Evolutionary conservation across 2,888 invertebrate species (phyloP).

Genomic region (Clostera curtula): DNA sequence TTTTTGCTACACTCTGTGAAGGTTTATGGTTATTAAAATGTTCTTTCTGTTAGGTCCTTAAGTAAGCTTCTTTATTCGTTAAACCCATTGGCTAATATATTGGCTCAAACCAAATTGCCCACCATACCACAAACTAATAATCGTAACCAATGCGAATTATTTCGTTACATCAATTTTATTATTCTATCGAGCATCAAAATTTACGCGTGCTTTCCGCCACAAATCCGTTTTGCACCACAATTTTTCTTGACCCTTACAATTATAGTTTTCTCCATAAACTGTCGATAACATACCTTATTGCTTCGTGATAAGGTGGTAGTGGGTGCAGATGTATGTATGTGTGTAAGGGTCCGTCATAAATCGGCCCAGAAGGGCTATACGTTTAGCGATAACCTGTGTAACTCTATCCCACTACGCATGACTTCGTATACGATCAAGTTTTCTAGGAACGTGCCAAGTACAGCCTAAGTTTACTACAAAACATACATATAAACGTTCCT

Average conservation of each 20-base stretch:
- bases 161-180: background rate
- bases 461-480: too few relatives aligned
- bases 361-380: slow-evolving; percentile 39
- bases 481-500: too few relatives aligned
- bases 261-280: background rate
- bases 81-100: too few relatives aligned
- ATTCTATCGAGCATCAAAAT: slow-evolving; percentile 9
- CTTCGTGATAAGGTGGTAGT: slow-evolving; percentile 8
- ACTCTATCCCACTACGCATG: slow-evolving; percentile 38
- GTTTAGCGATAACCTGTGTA: slow-evolving; percentile 45
- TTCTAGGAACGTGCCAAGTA: too few relatives aligned
- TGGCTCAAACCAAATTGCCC: too few relatives aligned
- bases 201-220: slow-evolving; percentile 20
- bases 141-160: slow-evolving; percentile 1
- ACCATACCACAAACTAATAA: background rate
- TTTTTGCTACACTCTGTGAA: too few relatives aligned
- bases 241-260: slow-evolving; percentile 15
- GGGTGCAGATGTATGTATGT: slow-evolving; percentile 9
- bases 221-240: slow-evolving; percentile 23
- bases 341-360: slow-evolving; percentile 44
- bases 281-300: slow-evolving; percentile 7
- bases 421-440: slow-evolving; percentile 23
- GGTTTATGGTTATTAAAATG: too few relatives aligned
- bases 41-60: too few relatives aligned
- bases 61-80: too few relatives aligned